Evolutionary conservation across 2,888 invertebrate species (phyloP), one percentile per base, ranked within the genome.

Genomic region (Drosophila picticornis): DNA sequence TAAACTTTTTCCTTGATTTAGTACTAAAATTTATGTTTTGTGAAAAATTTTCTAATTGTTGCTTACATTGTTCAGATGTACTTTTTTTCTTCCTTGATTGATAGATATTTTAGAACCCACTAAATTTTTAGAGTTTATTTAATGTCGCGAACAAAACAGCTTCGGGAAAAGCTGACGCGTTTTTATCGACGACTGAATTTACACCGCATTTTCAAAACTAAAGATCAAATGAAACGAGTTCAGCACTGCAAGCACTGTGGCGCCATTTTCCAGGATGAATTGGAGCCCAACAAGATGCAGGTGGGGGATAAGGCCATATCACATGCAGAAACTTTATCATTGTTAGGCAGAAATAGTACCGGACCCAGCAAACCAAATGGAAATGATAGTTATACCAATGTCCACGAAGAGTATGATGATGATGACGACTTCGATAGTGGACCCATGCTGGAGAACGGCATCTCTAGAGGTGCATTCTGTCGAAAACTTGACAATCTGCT

Each of bases 371-470:
- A 16, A 25, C 0, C 4, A 11, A 38, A 19, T 46, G 11, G n/a
- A 32, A 32, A 29, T 29, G 16, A 25, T 25, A 29, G 25, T 48
- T 2, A 52, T 27, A 29, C n/a, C 25, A 16, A 13, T 19, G 4
- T 22, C 11, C 2, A 40, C 27, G 1, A 38, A 61, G 32, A 67
- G 72, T 9, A 72, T 19, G 76, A 64, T 56, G 46, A 63, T 2
- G 70, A 46, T 31, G 13, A 2, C 22, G 16, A 50, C 2, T 22
- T 29, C 2, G 62, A 64, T 34, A 62, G 64, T 4, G 69, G 79
- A 2, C 75, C 63, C 3, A 60, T 79, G 1, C 46, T 79, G n/a
- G 75, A 72, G 16, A 67, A 55, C 25, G 79, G 79, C 22, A 67
- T 72, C 25, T 55, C 79, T 0, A 69, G 43, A 11, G 3, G 31